phyloP scores from a whole-genome alignment of 1,140 invertebrate genomes.

The Chionoecetes opilio region DNA sequence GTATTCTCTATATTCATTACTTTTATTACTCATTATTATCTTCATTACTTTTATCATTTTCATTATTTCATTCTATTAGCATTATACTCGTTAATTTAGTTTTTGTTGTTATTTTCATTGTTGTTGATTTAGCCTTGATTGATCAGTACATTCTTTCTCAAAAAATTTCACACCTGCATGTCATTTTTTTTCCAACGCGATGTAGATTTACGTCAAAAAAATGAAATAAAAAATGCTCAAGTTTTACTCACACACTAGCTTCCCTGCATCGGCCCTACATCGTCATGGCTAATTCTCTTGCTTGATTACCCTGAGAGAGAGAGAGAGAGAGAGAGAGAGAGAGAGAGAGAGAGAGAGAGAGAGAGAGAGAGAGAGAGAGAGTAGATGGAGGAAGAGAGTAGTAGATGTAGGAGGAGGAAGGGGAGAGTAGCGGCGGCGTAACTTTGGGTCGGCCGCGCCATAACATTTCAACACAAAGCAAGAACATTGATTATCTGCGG shows the following conservation, averaged over 20 bases:
- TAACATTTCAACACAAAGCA: slow-evolving; percentile 61
- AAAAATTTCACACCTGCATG: no score
- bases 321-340: slow-evolving; percentile 27
- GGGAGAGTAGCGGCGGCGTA: slow-evolving; percentile 5
- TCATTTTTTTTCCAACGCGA: not conserved
- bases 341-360: slow-evolving; percentile 27
- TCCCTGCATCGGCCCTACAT: not conserved
- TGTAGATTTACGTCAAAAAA: not conserved
- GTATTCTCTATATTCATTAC: not conserved
- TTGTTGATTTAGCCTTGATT: no score
- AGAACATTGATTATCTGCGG: slow-evolving; percentile 62
- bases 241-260: not conserved
- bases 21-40: not conserved
- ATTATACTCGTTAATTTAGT: no score
- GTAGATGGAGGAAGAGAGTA: slow-evolving; percentile 6
- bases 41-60: not conserved
- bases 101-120: no score
- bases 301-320: not conserved
- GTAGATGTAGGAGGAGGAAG: not conserved
- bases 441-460: slow-evolving; percentile 43
- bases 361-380: not conserved
- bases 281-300: slow-evolving; percentile 5
- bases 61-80: not conserved
- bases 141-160: no score
- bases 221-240: not conserved